These are phyloP conservation scores for Toxostoma redivivum DNA, from an alignment of 2,113 vertebrate species.

Conservation along the genomic window DNA sequence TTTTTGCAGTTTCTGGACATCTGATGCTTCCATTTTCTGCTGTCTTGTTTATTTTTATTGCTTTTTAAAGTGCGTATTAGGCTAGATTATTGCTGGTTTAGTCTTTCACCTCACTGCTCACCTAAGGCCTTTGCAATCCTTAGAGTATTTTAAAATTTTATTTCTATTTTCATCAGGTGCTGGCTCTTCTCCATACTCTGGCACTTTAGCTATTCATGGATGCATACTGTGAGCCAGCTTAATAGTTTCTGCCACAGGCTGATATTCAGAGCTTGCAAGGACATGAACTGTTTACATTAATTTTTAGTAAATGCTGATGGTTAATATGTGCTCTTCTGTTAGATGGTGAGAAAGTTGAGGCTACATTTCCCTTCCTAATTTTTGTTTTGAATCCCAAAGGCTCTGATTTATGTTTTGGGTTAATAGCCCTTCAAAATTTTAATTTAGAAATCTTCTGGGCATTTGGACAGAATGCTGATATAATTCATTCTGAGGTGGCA, in stretches of 20 bases:
- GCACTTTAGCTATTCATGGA: not conserved
- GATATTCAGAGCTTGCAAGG: not conserved
- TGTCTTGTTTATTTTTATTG: not conserved
- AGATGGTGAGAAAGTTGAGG: not conserved
- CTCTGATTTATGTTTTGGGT: not conserved
- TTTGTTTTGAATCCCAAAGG: not conserved
- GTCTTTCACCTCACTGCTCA: not conserved
- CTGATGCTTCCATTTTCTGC: not conserved
- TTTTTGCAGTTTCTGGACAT: not conserved
- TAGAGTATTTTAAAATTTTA: not conserved
- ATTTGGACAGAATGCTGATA: not conserved
- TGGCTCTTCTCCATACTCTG: not conserved
- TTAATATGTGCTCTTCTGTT: not conserved
- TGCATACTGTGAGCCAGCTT: not conserved
- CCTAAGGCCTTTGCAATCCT: not conserved
- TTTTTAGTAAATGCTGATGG: not conserved
- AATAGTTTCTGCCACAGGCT: not conserved
- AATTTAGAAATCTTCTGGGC: not conserved
- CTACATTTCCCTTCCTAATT: not conserved
- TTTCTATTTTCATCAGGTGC: not conserved
- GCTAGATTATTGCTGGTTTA: not conserved
- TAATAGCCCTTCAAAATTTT: not conserved
- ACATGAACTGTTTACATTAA: not conserved
- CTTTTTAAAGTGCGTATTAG: not conserved
- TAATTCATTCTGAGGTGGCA: not conserved